These are phyloP conservation scores for Zaprionus camerounensis DNA, from an alignment of 1,140 invertebrate species.

Conservation along the genomic window DNA sequence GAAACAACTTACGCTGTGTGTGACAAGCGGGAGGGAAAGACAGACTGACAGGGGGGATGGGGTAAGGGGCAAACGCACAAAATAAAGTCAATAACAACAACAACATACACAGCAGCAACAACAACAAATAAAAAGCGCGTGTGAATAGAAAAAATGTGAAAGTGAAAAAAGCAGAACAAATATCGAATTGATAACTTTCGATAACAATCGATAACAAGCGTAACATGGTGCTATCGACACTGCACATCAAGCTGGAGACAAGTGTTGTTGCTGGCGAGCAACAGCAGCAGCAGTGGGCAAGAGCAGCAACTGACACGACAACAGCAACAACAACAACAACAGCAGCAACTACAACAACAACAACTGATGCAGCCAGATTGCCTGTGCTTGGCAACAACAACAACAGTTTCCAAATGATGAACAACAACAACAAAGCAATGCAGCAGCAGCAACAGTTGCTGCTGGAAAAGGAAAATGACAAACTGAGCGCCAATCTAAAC, in stretches of 20 bases:
- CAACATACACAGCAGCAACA: neutral
- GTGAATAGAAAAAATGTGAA: neutral
- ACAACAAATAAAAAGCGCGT: neutral
- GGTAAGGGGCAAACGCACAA: conserved; percentile 6
- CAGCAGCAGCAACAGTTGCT: conserved; percentile 31
- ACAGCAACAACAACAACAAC: conserved; percentile 14
- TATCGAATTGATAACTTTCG: neutral
- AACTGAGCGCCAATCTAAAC: conserved; percentile 24
- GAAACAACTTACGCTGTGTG: neutral
- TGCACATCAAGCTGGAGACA: conserved; percentile 72
- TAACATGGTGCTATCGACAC: conserved; percentile 75
- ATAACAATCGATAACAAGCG: neutral
- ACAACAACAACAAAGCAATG: conserved; percentile 25
- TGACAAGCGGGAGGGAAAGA: conserved; percentile 14
- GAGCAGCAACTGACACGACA: neutral
- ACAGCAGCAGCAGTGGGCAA: conserved; percentile 21
- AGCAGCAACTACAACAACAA: conserved; percentile 22
- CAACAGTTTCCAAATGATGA: conserved; percentile 22
- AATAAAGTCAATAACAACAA: conserved; percentile 1
- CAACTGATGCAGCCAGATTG: conserved; percentile 14
- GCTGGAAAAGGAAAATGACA: conserved; percentile 43
- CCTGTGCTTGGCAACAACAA: conserved; percentile 17
- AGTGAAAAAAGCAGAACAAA: neutral
- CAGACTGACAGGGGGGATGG: neutral
- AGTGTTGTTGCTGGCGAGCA: conserved; percentile 45